Evolutionary conservation across 2,113 vertebrate genomes (phyloP).

Genomic region (Mormoops blainvillei): DNA sequence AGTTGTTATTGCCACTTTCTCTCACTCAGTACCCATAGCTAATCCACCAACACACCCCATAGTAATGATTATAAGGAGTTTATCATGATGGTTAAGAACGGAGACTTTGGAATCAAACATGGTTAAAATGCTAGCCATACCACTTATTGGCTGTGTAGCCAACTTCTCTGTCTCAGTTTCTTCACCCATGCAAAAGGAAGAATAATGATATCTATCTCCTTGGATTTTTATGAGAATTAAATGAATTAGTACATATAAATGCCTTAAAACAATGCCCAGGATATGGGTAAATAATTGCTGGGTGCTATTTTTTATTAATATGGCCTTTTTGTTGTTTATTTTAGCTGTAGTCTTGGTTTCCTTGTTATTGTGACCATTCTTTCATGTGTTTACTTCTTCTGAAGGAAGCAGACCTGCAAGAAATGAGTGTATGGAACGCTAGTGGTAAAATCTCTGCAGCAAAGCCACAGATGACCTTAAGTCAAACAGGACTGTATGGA

Average conservation of each 20-base stretch:
- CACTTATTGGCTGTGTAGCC: neutral
- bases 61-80: neutral
- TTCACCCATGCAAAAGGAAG: neutral
- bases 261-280: neutral
- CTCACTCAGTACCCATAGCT: neutral
- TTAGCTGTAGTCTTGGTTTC: neutral
- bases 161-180: neutral
- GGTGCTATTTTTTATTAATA: slow-evolving; percentile 1
- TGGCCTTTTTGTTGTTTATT: neutral
- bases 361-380: neutral
- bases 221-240: neutral
- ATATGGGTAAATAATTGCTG: neutral
- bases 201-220: neutral
- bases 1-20: neutral
- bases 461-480: slow-evolving; percentile 49
- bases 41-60: neutral
- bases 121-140: neutral
- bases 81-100: neutral
- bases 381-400: slow-evolving; percentile 8
- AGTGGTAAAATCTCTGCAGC: slow-evolving; percentile 20
- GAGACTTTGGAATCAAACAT: neutral
- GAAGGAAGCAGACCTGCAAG: neutral
- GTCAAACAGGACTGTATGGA: slow-evolving; percentile 56
- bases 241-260: neutral
- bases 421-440: slow-evolving; percentile 53